These are phyloP conservation scores for Conistra vaccinii DNA, from an alignment of 2,888 invertebrate genomes.

Conservation along the genomic window DNA sequence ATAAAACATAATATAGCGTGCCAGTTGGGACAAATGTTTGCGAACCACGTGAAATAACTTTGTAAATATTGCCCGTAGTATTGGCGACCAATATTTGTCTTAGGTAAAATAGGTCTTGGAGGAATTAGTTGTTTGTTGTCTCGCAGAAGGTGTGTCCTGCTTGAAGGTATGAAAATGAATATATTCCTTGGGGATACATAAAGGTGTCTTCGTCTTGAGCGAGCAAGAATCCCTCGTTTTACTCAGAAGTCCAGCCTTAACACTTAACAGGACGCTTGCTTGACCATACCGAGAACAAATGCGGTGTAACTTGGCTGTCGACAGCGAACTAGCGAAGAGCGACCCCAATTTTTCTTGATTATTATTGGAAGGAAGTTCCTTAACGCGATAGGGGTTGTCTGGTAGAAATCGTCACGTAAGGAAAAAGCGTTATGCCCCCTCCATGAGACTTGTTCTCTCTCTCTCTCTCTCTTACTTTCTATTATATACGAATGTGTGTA, in stretches of 20 bases:
- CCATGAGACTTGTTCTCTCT: too few relatives aligned
- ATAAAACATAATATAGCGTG: slow-evolving; percentile 51
- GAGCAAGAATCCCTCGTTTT: neutral
- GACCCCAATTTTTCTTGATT: neutral
- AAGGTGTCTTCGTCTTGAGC: neutral
- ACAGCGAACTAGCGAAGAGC: neutral
- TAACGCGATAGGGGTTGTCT: neutral
- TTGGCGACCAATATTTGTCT: slow-evolving; percentile 30
- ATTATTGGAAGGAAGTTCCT: neutral
- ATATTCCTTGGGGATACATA: neutral
- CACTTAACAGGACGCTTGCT: too few relatives aligned
- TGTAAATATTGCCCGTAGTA: slow-evolving; percentile 46
- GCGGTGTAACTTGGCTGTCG: neutral
- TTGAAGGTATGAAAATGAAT: neutral
- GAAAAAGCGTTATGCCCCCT: neutral
- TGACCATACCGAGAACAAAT: neutral
- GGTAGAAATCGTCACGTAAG: neutral
- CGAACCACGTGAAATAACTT: slow-evolving; percentile 43
- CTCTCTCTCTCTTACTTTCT: too few relatives aligned
- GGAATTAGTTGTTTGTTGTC: slow-evolving; percentile 1
- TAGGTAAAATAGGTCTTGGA: slow-evolving; percentile 11
- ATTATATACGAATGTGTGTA: too few relatives aligned
- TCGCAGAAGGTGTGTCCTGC: neutral
- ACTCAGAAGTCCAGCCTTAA: neutral
- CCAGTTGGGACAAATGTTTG: slow-evolving; percentile 54